A percentile compares a stretch with the other conserved stretches of the same genome.
Conservation (phyloP, 2,888 invertebrate genomes). For the Tortrix viridana region DNA sequence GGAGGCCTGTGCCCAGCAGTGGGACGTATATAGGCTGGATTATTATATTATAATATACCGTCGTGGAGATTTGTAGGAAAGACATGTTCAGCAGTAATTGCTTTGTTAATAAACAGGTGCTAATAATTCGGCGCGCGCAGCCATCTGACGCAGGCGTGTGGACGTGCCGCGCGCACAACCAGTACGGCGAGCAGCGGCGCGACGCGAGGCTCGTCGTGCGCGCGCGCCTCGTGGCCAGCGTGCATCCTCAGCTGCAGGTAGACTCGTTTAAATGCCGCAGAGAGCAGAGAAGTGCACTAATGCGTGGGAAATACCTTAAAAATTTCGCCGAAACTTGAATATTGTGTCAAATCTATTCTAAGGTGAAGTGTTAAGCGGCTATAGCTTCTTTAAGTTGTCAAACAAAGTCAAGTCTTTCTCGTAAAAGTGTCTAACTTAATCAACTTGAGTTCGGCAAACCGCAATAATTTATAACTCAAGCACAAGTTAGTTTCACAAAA, state of each 20-base stretch:
- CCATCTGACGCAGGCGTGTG: conserved; percentile 88
- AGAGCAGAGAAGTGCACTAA: too few species aligned
- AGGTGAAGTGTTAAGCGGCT: conserved; percentile 11
- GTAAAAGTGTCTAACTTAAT: too few species aligned
- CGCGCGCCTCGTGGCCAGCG: conserved; percentile 86
- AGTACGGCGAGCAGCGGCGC: conserved; percentile 88
- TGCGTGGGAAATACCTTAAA: too few species aligned
- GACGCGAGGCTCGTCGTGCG: conserved; percentile 87
- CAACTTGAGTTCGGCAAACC: too few species aligned
- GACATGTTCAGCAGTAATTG: too few species aligned
- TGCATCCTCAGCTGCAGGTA: conserved; percentile 86
- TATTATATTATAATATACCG: too few species aligned
- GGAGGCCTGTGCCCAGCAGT: too few species aligned
- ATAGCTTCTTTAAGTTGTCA: not conserved
- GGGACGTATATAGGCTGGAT: too few species aligned
- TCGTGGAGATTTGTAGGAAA: too few species aligned
- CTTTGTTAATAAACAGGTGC: conserved; percentile 57
- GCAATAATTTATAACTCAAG: too few species aligned
- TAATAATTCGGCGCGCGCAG: conserved; percentile 87
- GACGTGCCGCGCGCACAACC: conserved; percentile 89
- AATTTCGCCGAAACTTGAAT: conserved; percentile 7
- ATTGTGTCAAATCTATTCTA: conserved; percentile 6
- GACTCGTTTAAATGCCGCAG: too few species aligned
- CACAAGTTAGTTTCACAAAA: too few species aligned
- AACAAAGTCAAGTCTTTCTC: not conserved